phyloP scores from a whole-genome alignment of 2,113 vertebrate species.

The Pelecanoides urinatrix region DNA sequence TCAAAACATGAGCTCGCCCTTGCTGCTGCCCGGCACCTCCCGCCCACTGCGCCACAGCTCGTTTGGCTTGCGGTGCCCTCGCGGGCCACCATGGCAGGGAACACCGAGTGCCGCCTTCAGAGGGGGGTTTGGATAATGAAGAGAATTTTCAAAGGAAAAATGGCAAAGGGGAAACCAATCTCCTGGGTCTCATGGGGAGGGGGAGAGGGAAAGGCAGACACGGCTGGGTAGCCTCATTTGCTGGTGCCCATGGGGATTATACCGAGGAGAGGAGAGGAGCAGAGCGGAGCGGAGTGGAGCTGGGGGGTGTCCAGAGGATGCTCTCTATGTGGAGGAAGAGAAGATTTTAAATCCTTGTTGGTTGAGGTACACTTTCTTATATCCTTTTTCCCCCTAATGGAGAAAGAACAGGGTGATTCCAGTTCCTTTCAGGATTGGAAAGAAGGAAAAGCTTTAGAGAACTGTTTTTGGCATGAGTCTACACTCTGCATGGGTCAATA shows the following conservation, averaged over 20 bases:
- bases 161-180: not conserved
- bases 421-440: not conserved
- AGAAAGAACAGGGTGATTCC: not conserved
- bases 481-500: not conserved
- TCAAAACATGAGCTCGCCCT: not conserved
- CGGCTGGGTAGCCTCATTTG: not conserved
- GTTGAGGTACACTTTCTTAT: not conserved
- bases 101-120: not conserved
- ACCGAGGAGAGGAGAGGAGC: not conserved
- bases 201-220: not conserved
- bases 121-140: not conserved
- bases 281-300: not conserved
- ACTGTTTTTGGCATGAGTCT: not conserved
- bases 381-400: not conserved
- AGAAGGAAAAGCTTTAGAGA: not conserved
- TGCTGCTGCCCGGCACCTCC: not conserved
- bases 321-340: not conserved
- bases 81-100: not conserved
- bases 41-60: fast-evolving
- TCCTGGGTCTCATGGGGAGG: not conserved
- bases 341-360: not conserved
- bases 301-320: not conserved
- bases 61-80: fast-evolving
- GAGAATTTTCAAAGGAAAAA: not conserved
- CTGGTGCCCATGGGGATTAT: not conserved